These are phyloP conservation scores for Meriones unguiculatus DNA, from an alignment of 2,113 vertebrate species.

Conservation along the genomic window DNA sequence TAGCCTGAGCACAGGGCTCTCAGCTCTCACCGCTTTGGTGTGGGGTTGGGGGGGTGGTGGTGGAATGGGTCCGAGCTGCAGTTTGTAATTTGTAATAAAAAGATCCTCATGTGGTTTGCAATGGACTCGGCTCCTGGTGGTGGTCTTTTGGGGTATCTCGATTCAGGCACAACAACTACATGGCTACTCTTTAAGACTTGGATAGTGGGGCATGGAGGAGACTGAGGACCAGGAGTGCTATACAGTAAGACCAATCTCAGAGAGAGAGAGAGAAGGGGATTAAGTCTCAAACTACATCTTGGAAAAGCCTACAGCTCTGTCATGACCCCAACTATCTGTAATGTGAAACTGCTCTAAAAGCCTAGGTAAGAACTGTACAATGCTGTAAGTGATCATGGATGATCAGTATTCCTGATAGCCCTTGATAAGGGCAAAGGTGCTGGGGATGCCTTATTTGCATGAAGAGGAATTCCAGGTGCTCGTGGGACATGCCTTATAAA, in stretches of 20 bases:
- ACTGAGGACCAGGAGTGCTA: not conserved
- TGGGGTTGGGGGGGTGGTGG: too few relatives aligned
- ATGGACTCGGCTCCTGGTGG: too few relatives aligned
- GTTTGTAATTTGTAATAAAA: too few relatives aligned
- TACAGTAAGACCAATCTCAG: not conserved
- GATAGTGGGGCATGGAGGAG: not conserved
- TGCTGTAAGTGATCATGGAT: not conserved
- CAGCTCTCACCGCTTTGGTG: too few relatives aligned
- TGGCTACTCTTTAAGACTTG: not conserved
- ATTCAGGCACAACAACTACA: not conserved
- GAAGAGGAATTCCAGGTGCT: too few relatives aligned
- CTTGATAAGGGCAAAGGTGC: too few relatives aligned
- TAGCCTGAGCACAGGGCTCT: too few relatives aligned
- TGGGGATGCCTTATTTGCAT: too few relatives aligned
- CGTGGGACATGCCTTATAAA: too few relatives aligned
- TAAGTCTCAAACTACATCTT: not conserved
- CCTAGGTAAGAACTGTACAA: not conserved
- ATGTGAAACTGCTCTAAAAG: not conserved
- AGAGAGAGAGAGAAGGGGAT: rapidly evolving
- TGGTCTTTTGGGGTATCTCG: too few relatives aligned
- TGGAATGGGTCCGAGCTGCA: too few relatives aligned
- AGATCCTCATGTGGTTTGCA: too few relatives aligned
- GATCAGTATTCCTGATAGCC: not conserved
- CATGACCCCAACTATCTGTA: not conserved
- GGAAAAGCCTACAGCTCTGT: not conserved